phyloP scores from a whole-genome alignment of 2,888 invertebrate genomes.

The Atethmia centrago region DNA sequence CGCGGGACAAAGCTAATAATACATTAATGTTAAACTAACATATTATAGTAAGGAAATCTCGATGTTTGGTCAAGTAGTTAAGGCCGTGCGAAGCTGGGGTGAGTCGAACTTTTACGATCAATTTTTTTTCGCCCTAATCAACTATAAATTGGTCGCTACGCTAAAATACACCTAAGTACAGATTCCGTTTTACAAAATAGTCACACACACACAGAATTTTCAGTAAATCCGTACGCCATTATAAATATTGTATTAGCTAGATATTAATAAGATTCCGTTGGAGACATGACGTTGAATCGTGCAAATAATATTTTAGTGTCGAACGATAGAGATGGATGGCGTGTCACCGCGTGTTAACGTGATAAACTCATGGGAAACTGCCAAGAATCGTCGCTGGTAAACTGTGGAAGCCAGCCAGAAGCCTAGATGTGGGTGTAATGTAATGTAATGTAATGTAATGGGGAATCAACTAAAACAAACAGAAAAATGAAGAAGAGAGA shows the following conservation, averaged over 20 bases:
- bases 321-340: slow-evolving; percentile 53
- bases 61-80: background rate
- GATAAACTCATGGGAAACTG: slow-evolving; percentile 58
- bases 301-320: slow-evolving; percentile 64
- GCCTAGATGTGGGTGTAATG: background rate
- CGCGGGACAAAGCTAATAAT: too few species aligned
- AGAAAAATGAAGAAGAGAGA: too few species aligned
- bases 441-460: background rate
- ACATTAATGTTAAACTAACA: too few species aligned
- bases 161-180: background rate
- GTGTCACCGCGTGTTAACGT: background rate
- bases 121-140: background rate
- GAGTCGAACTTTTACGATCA: background rate
- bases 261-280: slow-evolving; percentile 32
- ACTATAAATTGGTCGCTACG: background rate
- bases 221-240: background rate
- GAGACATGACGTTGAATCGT: slow-evolving; percentile 43
- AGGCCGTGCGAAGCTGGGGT: background rate
- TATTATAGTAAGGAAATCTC: background rate
- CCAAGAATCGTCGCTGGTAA: background rate
- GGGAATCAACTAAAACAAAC: background rate
- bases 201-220: background rate
- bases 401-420: background rate
- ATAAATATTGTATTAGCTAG: slow-evolving; percentile 30
- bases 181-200: background rate